phyloP scores from a whole-genome alignment of 2,797 vertebrate genomes.

The Acanthornis magna region DNA sequence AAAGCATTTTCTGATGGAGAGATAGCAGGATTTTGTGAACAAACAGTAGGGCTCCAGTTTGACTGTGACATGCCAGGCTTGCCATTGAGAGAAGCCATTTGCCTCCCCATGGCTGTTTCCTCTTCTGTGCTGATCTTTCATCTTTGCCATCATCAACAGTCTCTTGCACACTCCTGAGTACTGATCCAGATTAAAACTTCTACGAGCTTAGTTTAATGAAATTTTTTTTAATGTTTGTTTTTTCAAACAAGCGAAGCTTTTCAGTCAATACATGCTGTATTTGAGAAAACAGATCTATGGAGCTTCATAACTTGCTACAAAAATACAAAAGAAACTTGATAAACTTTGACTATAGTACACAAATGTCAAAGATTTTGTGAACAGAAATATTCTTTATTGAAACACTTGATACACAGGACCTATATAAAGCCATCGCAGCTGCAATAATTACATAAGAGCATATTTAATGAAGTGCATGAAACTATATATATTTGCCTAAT shows the following conservation, averaged over 20 bases:
- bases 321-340: background rate
- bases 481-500: background rate
- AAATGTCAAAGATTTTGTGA: background rate
- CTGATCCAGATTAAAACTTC: background rate
- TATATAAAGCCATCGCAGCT: background rate
- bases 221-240: background rate
- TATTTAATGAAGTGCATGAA: background rate
- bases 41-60: background rate
- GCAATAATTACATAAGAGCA: background rate
- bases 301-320: background rate
- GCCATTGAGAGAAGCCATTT: background rate
- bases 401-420: background rate
- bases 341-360: background rate
- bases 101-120: background rate
- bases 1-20: background rate
- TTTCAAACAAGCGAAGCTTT: background rate
- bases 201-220: background rate
- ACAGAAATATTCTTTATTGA: background rate
- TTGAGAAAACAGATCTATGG: background rate
- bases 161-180: background rate
- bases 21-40: background rate
- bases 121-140: background rate
- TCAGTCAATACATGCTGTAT: background rate
- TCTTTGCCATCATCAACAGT: rapidly evolving
- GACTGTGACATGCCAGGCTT: rapidly evolving